Evolutionary conservation across 1,140 invertebrate species (phyloP).

Genomic region (Contarinia nasturtii): DNA sequence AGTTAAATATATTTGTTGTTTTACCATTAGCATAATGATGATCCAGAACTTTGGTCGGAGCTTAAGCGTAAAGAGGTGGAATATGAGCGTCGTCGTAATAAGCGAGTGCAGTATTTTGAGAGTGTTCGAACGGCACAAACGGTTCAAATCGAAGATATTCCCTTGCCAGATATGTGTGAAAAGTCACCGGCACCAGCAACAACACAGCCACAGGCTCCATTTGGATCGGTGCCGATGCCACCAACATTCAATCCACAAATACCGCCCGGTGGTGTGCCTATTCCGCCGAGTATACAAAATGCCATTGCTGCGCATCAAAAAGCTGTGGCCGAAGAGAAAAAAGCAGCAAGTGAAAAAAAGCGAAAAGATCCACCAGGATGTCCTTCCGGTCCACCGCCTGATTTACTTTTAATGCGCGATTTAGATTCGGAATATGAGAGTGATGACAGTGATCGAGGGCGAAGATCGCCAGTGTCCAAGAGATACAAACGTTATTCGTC

Average conservation of each 20-base stretch:
- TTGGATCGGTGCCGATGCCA: too few species aligned
- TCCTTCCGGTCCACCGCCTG: constrained; percentile 63
- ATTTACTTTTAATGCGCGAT: constrained; percentile 37
- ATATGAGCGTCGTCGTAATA: constrained; percentile 74
- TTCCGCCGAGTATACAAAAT: constrained; percentile 21
- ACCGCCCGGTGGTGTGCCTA: constrained; percentile 24
- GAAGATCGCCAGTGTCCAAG: constrained; percentile 6
- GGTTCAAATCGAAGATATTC: constrained; percentile 93
- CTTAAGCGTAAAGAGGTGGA: constrained; percentile 78
- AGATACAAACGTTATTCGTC: background rate
- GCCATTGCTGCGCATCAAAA: background rate
- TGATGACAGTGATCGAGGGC: constrained; percentile 33
- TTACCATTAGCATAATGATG: constrained; percentile 97
- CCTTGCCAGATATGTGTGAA: constrained; percentile 44
- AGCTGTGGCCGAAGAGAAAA: background rate
- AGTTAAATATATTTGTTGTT: too few species aligned
- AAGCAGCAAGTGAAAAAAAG: constrained; percentile 3
- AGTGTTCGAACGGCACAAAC: constrained; percentile 87
- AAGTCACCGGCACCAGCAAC: constrained; percentile 12
- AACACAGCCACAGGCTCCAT: constrained; percentile 12
- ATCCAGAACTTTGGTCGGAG: constrained; percentile 82
- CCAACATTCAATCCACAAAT: constrained; percentile 45
- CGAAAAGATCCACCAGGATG: constrained; percentile 62
- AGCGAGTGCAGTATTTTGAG: constrained; percentile 83
- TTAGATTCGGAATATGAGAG: constrained; percentile 18